Evolutionary conservation across 53 echinoderm and acorn worm species (phyloP), one percentile per base, ranked within the genome.

Genomic region (Zoroaster sp.): DNA sequence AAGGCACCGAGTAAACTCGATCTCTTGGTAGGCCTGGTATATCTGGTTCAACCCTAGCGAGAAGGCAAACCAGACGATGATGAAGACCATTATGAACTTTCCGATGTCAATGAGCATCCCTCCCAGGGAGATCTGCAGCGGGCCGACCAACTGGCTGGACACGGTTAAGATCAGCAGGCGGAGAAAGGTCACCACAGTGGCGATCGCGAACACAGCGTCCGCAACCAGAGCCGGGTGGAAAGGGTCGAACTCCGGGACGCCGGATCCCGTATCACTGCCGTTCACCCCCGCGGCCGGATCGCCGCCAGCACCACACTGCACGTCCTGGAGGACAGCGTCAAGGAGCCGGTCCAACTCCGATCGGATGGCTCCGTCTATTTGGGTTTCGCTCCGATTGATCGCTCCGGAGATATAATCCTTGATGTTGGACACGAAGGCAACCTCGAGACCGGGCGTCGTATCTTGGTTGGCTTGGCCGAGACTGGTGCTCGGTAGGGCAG

Each of bases 31-130:
- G 3, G 92, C 89, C 42, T 94, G 93, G 45, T 96, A 98, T 36
- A 98, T 93, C 71, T 96, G 94, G 68, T 95, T 98, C 41, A 98
- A 73, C 30, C 98, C 98, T 5, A 98, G 89, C 4, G 95, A 94
- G 67, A 98, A 98, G 55, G 98, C 98, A n/a, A 95, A 92, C 98
- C 98, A 98, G 30, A 98, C 94, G 38, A 98, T 92, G 35, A 93
- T 92, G 80, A 98, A 98, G 35, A 98, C 95, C 42, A 96, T 90
- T 40, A 98, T 92, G 78, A 98, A 98, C 87, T 95, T 95, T 11
- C 77, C 73, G 41, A 98, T 98, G 40, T 98, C 98, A 33, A 94
- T 88, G 10, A 98, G 66, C 98, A 98, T 98, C 3, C 95, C 95
- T 8, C 95, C 95, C 4, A 98, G 83, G 0, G 98, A 98, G 53